phyloP scores from a whole-genome alignment of 2,113 vertebrate species.

The Daubentonia madagascariensis region DNA sequence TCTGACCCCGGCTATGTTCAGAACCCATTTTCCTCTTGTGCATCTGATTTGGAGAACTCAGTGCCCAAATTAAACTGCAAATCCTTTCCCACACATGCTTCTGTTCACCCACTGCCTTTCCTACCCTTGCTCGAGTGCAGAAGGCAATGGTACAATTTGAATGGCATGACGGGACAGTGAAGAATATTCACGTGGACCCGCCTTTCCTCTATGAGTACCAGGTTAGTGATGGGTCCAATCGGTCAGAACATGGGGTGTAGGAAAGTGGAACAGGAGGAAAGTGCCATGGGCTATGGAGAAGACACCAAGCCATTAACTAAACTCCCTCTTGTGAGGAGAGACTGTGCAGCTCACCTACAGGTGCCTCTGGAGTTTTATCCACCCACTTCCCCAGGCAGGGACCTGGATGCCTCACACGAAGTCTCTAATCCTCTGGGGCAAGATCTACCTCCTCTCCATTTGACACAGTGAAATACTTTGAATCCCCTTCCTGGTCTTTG shows the following conservation, averaged over 20 bases:
- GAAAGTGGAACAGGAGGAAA: neutral
- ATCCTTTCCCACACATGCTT: neutral
- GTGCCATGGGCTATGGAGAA: neutral
- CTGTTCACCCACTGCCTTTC: neutral
- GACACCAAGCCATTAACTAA: neutral
- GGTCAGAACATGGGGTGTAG: neutral
- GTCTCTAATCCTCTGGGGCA: neutral
- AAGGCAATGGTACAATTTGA: constrained; percentile 87
- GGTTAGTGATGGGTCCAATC: constrained; percentile 71
- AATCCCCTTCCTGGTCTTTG: neutral
- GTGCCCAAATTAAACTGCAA: neutral
- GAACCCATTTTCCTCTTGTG: neutral
- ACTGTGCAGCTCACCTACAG: neutral
- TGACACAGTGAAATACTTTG: neutral
- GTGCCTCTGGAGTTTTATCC: neutral
- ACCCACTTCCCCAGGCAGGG: neutral
- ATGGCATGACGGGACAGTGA: constrained; percentile 89
- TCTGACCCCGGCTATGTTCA: neutral
- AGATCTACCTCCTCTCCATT: neutral
- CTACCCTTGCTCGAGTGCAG: constrained; percentile 71
- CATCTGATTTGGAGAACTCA: neutral
- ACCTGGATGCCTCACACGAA: neutral
- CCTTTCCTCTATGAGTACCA: constrained; percentile 86
- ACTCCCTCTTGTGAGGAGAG: neutral
- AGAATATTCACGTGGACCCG: constrained; percentile 88